Evolutionary conservation across 2,888 invertebrate species (phyloP), one percentile per base, ranked within the genome.

Genomic region (Iselma pallidipennis): DNA sequence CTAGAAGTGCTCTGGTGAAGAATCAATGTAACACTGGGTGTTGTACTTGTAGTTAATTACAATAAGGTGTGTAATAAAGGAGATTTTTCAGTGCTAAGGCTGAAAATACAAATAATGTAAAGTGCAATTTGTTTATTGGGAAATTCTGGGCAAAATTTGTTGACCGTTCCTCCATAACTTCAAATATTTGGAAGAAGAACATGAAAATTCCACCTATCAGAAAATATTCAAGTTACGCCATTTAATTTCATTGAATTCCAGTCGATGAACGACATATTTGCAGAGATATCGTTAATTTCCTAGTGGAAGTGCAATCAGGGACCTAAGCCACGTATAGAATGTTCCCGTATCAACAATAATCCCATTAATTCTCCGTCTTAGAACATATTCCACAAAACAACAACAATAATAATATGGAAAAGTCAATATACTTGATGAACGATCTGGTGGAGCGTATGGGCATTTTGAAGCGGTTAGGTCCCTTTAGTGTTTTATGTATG

Each of bases 1-100:
- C 72, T 70, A 75, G 73, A 76, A 77, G 78, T 77, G 78, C 76
- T 72, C 74, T 56, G 73, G 75, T 76, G 74, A 73, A 69, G 61
- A 66, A 61, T 57, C 57, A 48, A 55, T 49, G 12, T n/a, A n/a
- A 9, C 21, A 45, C 21, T 23, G 21, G 45, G 45, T 23, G 45
- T 14, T 45, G 12, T 23, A 45, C 12, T 12, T 45, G 45, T 42
- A 45, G n/a, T n/a, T n/a, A n/a, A n/a, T n/a, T 16, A 10, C 19
- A 21, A 37, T 49, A 29, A 55, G 53, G 48, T 57, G 49, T 48
- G 50, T 45, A 37, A 28, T 25, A 25, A 25, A 4, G 25, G 25
- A 25, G 25, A n/a, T 25, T 25, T 23, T 45, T 45, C n/a, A 33
- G 25, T 60, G 62, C 61, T 45, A 29, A n/a, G n/a, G n/a, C n/a